Conservation (phyloP, 2,888 invertebrate species). For the Euspilapteryx auroguttella region DNA sequence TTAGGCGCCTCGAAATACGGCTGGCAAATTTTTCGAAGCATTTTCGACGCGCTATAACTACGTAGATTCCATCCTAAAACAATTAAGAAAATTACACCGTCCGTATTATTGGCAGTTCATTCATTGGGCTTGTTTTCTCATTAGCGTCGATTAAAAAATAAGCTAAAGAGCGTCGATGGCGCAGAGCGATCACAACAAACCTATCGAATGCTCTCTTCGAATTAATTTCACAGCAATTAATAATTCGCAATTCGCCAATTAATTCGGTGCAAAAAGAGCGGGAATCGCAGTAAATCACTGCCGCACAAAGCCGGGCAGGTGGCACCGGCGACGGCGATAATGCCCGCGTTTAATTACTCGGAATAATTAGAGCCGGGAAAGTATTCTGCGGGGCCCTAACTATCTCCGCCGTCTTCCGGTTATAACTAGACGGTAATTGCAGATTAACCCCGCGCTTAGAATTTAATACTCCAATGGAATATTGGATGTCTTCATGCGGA, state of each 20-base stretch:
- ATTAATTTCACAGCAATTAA: slow-evolving; percentile 54
- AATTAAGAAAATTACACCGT: too few species aligned
- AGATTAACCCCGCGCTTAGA: slow-evolving; percentile 56
- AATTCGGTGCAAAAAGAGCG: slow-evolving; percentile 54
- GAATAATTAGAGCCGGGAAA: slow-evolving; percentile 63
- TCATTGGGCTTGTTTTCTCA: too few species aligned
- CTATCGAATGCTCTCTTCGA: slow-evolving; percentile 8
- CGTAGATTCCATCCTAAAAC: too few species aligned
- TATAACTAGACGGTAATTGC: slow-evolving; percentile 61
- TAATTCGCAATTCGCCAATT: slow-evolving; percentile 56
- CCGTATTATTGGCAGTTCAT: too few species aligned
- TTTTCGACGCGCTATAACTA: too few species aligned
- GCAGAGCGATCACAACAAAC: too few species aligned
- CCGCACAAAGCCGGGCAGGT: slow-evolving; percentile 55
- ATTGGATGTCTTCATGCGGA: too few species aligned
- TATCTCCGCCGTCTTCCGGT: slow-evolving; percentile 59
- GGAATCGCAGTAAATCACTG: slow-evolving; percentile 55
- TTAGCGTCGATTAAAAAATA: too few species aligned
- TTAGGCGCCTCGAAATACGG: slow-evolving; percentile 5
- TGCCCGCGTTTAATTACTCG: slow-evolving; percentile 60
- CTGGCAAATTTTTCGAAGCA: too few species aligned
- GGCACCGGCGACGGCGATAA: slow-evolving; percentile 56
- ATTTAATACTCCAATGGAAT: slow-evolving; percentile 50
- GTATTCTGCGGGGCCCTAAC: slow-evolving; percentile 56
- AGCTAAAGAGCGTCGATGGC: too few species aligned